These are phyloP conservation scores for Agelastica alni DNA, from an alignment of 2,888 invertebrate genomes.

Conservation along the genomic window DNA sequence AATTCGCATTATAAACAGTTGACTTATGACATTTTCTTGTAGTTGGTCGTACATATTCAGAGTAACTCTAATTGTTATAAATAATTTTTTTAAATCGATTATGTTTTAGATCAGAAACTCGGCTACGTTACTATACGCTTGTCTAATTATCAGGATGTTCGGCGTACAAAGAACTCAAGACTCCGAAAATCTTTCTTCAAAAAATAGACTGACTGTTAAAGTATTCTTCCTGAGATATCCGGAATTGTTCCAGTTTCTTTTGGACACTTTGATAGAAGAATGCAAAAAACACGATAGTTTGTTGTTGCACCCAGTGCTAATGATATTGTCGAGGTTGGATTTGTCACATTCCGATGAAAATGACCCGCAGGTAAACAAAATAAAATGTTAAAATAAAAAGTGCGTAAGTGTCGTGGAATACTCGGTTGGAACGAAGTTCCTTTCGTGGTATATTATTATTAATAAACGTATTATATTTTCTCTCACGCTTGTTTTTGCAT, in stretches of 20 bases:
- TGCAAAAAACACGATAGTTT: slow-evolving; percentile 59
- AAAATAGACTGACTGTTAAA: slow-evolving; percentile 74
- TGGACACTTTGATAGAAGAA: slow-evolving; percentile 47
- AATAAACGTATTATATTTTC: too few relatives aligned
- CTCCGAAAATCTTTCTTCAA: slow-evolving; percentile 62
- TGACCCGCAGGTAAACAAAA: slow-evolving; percentile 63
- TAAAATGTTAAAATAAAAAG: too few relatives aligned
- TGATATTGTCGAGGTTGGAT: slow-evolving; percentile 78
- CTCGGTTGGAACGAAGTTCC: too few relatives aligned
- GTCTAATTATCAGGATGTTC: slow-evolving; percentile 83
- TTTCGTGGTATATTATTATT: too few relatives aligned
- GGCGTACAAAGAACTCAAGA: slow-evolving; percentile 74
- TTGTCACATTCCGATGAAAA: slow-evolving; percentile 74
- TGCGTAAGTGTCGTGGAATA: too few relatives aligned
- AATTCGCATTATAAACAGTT: too few relatives aligned
- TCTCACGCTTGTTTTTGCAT: too few relatives aligned
- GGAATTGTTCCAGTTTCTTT: slow-evolving; percentile 63
- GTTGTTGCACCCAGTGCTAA: slow-evolving; percentile 74
- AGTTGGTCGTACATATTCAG: too few relatives aligned
- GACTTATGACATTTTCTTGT: too few relatives aligned
- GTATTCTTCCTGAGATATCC: slow-evolving; percentile 80
- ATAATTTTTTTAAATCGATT: background rate
- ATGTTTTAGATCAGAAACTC: slow-evolving; percentile 78
- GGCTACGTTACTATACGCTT: slow-evolving; percentile 80
- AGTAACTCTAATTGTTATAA: too few relatives aligned